Base-by-base conservation (phyloP, 2,888 invertebrate genomes). In the Leucophora obtusa region DNA sequence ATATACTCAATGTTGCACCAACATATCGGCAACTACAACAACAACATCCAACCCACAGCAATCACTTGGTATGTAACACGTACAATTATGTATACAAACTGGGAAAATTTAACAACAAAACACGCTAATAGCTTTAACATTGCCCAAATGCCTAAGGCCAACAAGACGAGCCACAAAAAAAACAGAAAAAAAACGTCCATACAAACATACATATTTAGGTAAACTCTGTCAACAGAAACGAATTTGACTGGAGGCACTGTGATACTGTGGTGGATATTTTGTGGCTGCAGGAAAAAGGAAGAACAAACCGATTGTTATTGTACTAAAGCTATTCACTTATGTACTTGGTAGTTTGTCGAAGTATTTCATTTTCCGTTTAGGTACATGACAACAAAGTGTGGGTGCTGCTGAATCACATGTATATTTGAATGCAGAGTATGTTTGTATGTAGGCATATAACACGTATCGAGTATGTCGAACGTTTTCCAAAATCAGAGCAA, bases 91-190 rank as follows among this genome's bases (percentile, higher is more conserved):
- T 75, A 69, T 72, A 75, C 75, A 75, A 75, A 75, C 71, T 75
- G 54, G 71, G 59, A 78, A 74, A 72, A 70, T 74, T 79, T n/a
- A 71, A 79, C 76, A 82, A 73, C 73, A 73, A 77, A 78, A 79
- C 79, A 82, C 74, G 79, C 81, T 81, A 82, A 82, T 81, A 83
- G 77, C 72, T 77, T 73, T 72, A 69, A 79, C 74, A 79, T 79
- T 76, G 79, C 17, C 70, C 79, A 77, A 79, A 76, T 81, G 81
- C 79, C 80, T 79, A 43, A 78, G 73, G 79, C 73, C 81, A 81
- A 70, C 24, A 28, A 58, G 38, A 58, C 76, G 58, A 18, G 43
- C 73, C 54, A 60, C 63, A 10, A n/a, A 47, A 2, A 1, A 35
- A 17, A 38, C 8, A n/a, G n/a, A 2, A 1, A 35, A 17, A 38